Evolutionary conservation across 2,888 invertebrate genomes (phyloP).

Genomic region (Theodoxus fluviatilis): DNA sequence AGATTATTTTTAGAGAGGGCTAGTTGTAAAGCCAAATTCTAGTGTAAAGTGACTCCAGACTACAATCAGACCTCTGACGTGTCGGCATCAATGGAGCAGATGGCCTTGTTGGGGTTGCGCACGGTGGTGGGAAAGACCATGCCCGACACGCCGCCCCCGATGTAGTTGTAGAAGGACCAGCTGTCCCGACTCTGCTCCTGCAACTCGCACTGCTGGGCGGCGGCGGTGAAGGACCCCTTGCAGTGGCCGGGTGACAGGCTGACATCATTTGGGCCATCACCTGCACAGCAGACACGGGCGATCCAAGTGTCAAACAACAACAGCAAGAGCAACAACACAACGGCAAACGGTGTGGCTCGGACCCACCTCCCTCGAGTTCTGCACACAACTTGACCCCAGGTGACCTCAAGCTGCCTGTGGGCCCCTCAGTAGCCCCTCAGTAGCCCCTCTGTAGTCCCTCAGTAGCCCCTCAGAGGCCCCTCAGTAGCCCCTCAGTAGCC

Average conservation of each 20-base stretch:
- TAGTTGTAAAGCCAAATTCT: not conserved
- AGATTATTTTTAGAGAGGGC: not conserved
- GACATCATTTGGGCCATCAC: slow-evolving; percentile 62
- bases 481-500: no score
- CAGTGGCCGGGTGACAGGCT: slow-evolving; percentile 58
- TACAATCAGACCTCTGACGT: slow-evolving; percentile 73
- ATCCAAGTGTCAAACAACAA: no score
- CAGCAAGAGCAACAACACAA: no score
- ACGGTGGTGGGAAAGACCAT: slow-evolving; percentile 49
- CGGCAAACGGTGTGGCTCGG: no score
- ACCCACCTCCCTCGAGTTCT: no score
- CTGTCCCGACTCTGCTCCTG: slow-evolving; percentile 39
- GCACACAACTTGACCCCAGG: no score
- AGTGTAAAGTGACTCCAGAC: no score
- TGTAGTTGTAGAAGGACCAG: slow-evolving; percentile 69
- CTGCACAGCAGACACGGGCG: slow-evolving; percentile 38
- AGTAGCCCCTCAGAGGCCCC: no score
- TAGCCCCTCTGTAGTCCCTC: no score
- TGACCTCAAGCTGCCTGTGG: no score
- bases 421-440: no score
- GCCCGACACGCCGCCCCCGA: slow-evolving; percentile 51
- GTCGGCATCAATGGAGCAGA: slow-evolving; percentile 74
- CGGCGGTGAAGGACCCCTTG: slow-evolving; percentile 43
- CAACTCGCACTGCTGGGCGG: slow-evolving; percentile 25
- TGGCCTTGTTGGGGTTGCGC: slow-evolving; percentile 75